These are phyloP conservation scores for Chydorus sphaericus DNA, from an alignment of 2,888 invertebrate species.

Conservation along the genomic window DNA sequence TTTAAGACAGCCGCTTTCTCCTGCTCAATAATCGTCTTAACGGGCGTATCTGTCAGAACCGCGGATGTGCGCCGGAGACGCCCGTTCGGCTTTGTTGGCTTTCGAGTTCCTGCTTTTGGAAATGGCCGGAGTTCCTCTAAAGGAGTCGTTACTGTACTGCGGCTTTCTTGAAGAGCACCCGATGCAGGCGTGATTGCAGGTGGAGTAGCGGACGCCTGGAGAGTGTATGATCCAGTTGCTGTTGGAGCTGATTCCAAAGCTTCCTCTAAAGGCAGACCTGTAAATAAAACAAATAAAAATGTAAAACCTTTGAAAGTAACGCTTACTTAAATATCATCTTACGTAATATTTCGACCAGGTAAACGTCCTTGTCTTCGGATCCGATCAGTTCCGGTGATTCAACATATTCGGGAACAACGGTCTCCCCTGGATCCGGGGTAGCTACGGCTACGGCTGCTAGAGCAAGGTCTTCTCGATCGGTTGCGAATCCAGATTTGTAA, in stretches of 20 bases:
- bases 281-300: too few species aligned
- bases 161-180: too few species aligned
- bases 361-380: too few species aligned
- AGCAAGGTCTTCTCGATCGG: slow-evolving; percentile 13
- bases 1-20: not conserved
- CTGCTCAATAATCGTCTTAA: not conserved
- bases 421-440: too few species aligned
- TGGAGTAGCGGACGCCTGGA: not conserved
- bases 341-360: too few species aligned
- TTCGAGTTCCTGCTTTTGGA: slow-evolving; percentile 10
- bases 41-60: slow-evolving; percentile 16
- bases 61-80: slow-evolving; percentile 10
- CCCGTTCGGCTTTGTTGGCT: not conserved
- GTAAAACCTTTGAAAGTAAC: too few species aligned
- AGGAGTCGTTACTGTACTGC: too few species aligned
- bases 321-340: too few species aligned
- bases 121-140: slow-evolving; percentile 13
- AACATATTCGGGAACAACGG: too few species aligned
- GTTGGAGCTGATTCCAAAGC: not conserved
- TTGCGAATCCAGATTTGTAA: slow-evolving; percentile 17
- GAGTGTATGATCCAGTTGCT: not conserved
- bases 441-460: too few species aligned
- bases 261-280: not conserved
- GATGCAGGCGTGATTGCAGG: not conserved
- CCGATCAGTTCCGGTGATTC: too few species aligned